phyloP scores from a whole-genome alignment of 64 coral and sea anemone species.

The Montipora capricornis region DNA sequence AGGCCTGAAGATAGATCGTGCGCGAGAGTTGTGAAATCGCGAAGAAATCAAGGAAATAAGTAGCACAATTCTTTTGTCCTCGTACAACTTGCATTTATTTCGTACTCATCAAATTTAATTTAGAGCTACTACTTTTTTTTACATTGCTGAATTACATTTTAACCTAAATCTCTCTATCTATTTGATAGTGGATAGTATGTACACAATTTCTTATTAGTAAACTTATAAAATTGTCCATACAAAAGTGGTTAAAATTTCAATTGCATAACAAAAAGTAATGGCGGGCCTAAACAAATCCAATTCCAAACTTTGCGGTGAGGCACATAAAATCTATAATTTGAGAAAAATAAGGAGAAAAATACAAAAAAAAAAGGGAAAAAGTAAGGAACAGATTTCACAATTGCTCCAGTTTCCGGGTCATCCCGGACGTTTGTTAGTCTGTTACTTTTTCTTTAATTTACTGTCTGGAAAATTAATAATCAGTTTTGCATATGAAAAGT shows the following conservation, averaged over 20 bases:
- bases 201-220: slow-evolving; percentile 45
- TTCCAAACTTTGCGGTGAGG: neutral
- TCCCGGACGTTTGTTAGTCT: neutral
- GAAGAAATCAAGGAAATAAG: neutral
- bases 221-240: slow-evolving; percentile 51
- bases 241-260: slow-evolving; percentile 52
- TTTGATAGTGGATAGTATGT: slow-evolving; percentile 5
- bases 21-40: no score
- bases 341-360: neutral
- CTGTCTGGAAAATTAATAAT: no score
- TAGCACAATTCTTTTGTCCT: neutral
- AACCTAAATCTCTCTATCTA: slow-evolving; percentile 1
- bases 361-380: neutral
- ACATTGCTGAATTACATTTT: slow-evolving; percentile 5
- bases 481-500: no score
- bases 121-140: slow-evolving; percentile 12
- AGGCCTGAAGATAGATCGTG: no score
- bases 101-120: slow-evolving; percentile 6
- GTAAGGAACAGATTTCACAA: neutral
- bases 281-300: neutral
- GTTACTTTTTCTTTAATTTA: neutral
- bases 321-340: neutral
- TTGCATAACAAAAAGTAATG: neutral
- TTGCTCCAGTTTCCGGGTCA: neutral
- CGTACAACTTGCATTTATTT: neutral